phyloP scores from a whole-genome alignment of 2,888 invertebrate species.

The Euclidia mi region DNA sequence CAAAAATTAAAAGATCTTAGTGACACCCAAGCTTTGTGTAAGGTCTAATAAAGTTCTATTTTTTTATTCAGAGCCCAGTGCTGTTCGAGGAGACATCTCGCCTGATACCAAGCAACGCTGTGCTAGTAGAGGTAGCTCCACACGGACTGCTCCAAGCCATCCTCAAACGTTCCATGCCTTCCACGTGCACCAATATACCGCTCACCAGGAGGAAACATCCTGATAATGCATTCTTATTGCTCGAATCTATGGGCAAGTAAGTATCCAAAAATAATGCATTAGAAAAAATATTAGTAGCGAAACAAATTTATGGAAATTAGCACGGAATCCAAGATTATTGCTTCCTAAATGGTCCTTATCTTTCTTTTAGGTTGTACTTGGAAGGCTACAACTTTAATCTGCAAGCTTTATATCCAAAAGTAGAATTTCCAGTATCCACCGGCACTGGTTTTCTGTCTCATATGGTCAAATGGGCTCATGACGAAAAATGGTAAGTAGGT shows the following conservation, averaged over 20 bases:
- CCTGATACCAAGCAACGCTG: constrained; percentile 91
- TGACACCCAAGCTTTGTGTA: too few species aligned
- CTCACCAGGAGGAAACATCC: constrained; percentile 92
- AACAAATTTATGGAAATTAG: too few species aligned
- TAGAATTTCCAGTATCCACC: constrained; percentile 94
- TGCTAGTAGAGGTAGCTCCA: constrained; percentile 95
- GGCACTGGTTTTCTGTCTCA: constrained; percentile 95
- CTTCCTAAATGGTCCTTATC: not conserved
- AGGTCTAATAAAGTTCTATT: too few species aligned
- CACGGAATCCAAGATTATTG: too few species aligned
- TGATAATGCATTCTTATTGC: constrained; percentile 87
- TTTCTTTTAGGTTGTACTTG: constrained; percentile 92
- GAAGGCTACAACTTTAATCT: constrained; percentile 93
- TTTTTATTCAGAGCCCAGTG: constrained; percentile 20
- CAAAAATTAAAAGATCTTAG: too few species aligned
- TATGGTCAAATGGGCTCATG: constrained; percentile 95
- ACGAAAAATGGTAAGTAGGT: constrained; percentile 92
- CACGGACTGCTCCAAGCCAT: constrained; percentile 96
- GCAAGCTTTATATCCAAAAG: constrained; percentile 92
- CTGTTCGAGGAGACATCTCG: constrained; percentile 29
- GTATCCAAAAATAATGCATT: too few species aligned
- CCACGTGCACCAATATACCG: constrained; percentile 91
- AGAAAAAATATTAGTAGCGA: too few species aligned
- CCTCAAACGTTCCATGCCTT: constrained; percentile 91
- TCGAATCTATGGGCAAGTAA: constrained; percentile 87